Conservation (phyloP, 2,797 vertebrate species). For the Discoglossus pictus region DNA sequence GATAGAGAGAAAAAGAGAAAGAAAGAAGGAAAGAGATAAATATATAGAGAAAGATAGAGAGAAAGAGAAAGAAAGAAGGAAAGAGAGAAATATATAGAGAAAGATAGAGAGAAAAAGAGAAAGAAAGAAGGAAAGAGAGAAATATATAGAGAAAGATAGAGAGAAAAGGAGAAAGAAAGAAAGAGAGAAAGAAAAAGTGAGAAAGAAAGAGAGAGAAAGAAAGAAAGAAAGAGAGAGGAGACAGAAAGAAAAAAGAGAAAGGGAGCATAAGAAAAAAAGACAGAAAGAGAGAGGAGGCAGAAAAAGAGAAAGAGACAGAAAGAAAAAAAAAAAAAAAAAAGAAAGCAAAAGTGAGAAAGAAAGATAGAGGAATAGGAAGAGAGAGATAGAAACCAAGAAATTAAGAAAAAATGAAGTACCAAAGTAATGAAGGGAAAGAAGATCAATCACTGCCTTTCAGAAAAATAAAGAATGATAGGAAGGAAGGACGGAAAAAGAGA, state of each 20-base stretch:
- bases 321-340: background rate
- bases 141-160: background rate
- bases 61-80: background rate
- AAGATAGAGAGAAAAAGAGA: background rate
- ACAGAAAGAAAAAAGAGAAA: background rate
- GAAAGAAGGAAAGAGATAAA: conserved; percentile 6
- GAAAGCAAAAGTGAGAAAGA: background rate
- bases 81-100: background rate
- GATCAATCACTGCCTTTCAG: background rate
- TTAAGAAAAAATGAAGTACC: too few species aligned
- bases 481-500: background rate
- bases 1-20: background rate
- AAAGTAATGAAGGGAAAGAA: background rate
- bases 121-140: background rate
- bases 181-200: background rate
- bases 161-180: background rate
- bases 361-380: background rate
- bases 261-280: background rate
- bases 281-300: background rate
- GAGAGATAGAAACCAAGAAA: too few species aligned
- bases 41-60: background rate
- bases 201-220: background rate
- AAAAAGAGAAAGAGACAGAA: background rate
- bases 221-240: background rate
- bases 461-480: background rate